Base-by-base conservation (phyloP, 2,113 vertebrate species). In the Ceyx cyanopectus region DNA sequence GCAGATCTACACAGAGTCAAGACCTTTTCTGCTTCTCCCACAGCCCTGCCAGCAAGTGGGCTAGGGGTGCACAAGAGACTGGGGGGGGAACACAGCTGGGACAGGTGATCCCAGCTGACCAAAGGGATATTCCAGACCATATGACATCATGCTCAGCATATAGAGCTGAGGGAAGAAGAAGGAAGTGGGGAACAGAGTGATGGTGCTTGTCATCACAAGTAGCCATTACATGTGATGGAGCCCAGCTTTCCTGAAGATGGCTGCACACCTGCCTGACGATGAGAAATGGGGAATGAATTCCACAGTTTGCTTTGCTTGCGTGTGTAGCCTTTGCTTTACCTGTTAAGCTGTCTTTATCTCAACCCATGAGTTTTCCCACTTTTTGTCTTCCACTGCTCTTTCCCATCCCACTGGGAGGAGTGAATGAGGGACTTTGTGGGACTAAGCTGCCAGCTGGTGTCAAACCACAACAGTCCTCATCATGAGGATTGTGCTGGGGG, bases 401-500 rank as follows among this genome's bases (percentile, higher is more conserved):
- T 15, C 14, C n/a, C 30, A 34, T 24, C 12, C 65, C 30, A 67
- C 30, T 4, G 29, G 9, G 23, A 14, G 13, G 21, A 34, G 21
- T 37, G 34, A 61, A 15, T 9, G 15, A 61, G 34, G 9, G 23
- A 23, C 32, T 43, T 24, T 5, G 10, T 18, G 65, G 21, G 45
- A 22, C 21, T 68, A 15, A 46, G 21, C 14, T 16, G 29, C 10
- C 29, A 45, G 9, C 14, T 24, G 20, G 65, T 30, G 27, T 65
- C 45, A 65, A 20, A 63, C 40, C 40, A 30, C 9, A 23, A 32
- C 30, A 48, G 43, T 67, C 15, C 45, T 65, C 11, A 21, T 2
- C 4, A 2, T 40, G 17, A 57, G 10, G 14, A 18, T 1, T 43
- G 16, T 19, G 9, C 8, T 56, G n/a, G 9, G 2, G 21, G 30